phyloP scores from a whole-genome alignment of 2,797 vertebrate species.

The Pipistrellus nathusii region DNA sequence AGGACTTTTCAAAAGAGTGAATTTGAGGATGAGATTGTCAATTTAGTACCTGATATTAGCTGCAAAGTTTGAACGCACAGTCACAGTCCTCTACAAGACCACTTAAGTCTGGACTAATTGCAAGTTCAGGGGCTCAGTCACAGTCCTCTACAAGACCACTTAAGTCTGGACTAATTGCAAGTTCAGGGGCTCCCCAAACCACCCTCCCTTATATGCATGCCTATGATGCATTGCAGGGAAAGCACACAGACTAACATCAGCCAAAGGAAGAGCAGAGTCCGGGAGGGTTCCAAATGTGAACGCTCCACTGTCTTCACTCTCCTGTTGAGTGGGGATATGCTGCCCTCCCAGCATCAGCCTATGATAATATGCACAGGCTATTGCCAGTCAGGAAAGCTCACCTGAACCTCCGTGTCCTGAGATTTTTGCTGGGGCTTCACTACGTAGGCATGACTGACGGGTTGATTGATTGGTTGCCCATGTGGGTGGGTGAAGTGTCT shows the following conservation, averaged over 20 bases:
- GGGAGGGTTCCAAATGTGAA: neutral
- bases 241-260: neutral
- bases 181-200: neutral
- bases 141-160: no score
- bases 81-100: no score
- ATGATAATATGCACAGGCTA: neutral
- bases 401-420: neutral
- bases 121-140: no score
- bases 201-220: neutral
- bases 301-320: neutral
- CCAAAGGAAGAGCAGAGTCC: neutral
- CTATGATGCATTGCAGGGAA: neutral
- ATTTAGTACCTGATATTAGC: neutral
- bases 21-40: neutral
- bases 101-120: no score
- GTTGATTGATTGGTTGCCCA: no score
- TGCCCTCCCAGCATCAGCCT: accelerated
- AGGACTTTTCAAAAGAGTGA: neutral
- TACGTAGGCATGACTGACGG: neutral
- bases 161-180: no score
- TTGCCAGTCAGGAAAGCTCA: neutral
- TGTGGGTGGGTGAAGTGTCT: neutral
- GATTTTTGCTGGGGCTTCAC: neutral
- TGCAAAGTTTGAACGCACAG: neutral
- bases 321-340: neutral